phyloP scores from a whole-genome alignment of 37 sponge, comb jelly and placozoan species.

The Spongia lamella region DNA sequence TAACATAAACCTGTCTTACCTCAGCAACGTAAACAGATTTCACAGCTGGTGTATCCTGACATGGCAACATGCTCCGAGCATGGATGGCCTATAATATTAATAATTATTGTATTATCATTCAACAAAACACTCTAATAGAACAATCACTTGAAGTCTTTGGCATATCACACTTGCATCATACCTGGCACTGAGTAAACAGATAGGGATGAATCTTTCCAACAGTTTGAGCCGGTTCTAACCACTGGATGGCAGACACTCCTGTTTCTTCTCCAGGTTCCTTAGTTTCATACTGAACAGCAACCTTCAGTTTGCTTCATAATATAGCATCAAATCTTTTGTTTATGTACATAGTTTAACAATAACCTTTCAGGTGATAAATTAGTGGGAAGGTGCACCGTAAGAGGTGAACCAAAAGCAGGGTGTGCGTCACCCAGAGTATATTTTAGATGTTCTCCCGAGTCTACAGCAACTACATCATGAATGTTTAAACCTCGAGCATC shows the following conservation, averaged over 20 bases:
- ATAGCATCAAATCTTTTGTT: neutral
- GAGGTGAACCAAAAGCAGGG: conserved; percentile 37
- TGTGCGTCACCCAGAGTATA: conserved; percentile 6
- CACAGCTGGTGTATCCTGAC: conserved; percentile 90
- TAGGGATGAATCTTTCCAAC: conserved; percentile 81
- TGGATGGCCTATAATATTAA: conserved; percentile 72
- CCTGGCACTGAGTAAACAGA: conserved; percentile 92
- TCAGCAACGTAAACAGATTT: conserved; percentile 84
- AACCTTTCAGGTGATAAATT: neutral
- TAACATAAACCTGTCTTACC: conserved; percentile 26
- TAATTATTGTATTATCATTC: neutral
- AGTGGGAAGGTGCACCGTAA: conserved; percentile 27
- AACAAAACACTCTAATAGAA: neutral
- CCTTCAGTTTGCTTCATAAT: neutral
- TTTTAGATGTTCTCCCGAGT: neutral
- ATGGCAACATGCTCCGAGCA: conserved; percentile 86
- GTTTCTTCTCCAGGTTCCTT: conserved; percentile 35
- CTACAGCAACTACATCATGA: conserved; percentile 19
- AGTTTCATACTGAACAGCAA: conserved; percentile 66
- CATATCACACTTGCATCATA: neutral
- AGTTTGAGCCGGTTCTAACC: conserved; percentile 88
- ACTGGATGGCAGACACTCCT: conserved; percentile 72
- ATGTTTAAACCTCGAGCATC: conserved; percentile 39
- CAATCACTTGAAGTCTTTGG: neutral
- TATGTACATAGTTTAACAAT: no score